Conservation (phyloP, 2,113 vertebrate genomes). For the Zeus faber region DNA sequence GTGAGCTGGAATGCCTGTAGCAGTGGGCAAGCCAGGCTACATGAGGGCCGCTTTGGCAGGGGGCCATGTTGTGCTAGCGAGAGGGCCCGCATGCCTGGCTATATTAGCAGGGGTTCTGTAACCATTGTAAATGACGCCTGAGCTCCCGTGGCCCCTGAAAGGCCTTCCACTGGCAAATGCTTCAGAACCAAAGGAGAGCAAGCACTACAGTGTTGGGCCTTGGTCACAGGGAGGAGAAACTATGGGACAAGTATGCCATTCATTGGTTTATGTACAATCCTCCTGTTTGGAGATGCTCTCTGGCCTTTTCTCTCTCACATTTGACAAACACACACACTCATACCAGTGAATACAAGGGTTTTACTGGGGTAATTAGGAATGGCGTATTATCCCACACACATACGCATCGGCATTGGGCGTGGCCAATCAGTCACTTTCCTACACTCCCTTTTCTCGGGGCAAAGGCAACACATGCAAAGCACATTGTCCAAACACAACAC, state of each 20-base stretch:
- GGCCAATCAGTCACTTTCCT: not conserved
- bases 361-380: not conserved
- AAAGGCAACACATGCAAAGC: not conserved
- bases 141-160: conserved; percentile 48
- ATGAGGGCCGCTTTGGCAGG: conserved; percentile 53
- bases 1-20: conserved; percentile 49
- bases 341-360: not conserved
- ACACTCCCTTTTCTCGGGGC: no score
- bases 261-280: conserved; percentile 45
- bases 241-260: conserved; percentile 47
- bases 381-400: not conserved
- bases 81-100: conserved; percentile 56
- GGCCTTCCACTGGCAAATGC: conserved; percentile 39
- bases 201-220: conserved; percentile 24
- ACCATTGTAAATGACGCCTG: conserved; percentile 20
- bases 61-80: conserved; percentile 62
- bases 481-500: not conserved
- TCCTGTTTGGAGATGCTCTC: conserved; percentile 45
- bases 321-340: conserved; percentile 16
- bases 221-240: conserved; percentile 31
- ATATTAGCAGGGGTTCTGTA: conserved; percentile 64
- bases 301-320: conserved; percentile 29
- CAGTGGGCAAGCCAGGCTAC: conserved; percentile 33
- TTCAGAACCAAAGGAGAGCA: conserved; percentile 48
- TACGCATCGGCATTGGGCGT: not conserved